Conservation (phyloP, 2,797 vertebrate species). For the Gadopsis marmoratus region DNA sequence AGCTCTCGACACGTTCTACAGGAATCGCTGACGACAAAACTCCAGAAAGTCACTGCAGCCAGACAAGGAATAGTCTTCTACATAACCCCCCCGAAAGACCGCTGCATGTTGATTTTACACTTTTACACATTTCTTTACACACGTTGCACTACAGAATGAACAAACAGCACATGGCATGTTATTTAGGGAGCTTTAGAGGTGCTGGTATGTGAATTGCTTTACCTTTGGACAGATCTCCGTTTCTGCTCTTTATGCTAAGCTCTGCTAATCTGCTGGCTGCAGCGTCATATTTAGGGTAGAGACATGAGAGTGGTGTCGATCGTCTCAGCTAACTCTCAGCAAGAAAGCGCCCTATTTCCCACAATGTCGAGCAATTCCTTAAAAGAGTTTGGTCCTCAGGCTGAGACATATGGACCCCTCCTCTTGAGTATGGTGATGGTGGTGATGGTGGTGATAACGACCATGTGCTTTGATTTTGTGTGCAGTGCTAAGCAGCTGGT, state of each 20-base stretch:
- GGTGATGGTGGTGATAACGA: neutral
- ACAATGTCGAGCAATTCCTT: neutral
- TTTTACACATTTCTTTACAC: too few relatives aligned
- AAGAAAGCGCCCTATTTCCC: neutral
- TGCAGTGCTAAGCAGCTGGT: slow-evolving; percentile 98
- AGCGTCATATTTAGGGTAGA: neutral
- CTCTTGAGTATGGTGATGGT: neutral
- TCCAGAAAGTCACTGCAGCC: neutral
- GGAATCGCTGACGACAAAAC: neutral
- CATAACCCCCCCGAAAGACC: too few relatives aligned
- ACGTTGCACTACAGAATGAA: too few relatives aligned
- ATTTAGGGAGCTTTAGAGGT: neutral
- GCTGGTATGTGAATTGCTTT: neutral
- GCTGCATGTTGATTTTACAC: too few relatives aligned
- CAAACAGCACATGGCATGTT: neutral
- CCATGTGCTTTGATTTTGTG: slow-evolving; percentile 44
- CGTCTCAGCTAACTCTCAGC: neutral
- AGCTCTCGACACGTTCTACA: too few relatives aligned
- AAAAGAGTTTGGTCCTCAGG: neutral
- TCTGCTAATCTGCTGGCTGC: neutral
- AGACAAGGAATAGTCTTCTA: too few relatives aligned
- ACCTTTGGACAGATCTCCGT: neutral
- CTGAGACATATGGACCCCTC: neutral
- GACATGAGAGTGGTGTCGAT: neutral
- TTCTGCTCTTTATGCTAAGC: slow-evolving; percentile 4